Evolutionary conservation across 2,113 vertebrate genomes (phyloP), one percentile per base, ranked within the genome.

Genomic region (Illadopsis cleaveri): DNA sequence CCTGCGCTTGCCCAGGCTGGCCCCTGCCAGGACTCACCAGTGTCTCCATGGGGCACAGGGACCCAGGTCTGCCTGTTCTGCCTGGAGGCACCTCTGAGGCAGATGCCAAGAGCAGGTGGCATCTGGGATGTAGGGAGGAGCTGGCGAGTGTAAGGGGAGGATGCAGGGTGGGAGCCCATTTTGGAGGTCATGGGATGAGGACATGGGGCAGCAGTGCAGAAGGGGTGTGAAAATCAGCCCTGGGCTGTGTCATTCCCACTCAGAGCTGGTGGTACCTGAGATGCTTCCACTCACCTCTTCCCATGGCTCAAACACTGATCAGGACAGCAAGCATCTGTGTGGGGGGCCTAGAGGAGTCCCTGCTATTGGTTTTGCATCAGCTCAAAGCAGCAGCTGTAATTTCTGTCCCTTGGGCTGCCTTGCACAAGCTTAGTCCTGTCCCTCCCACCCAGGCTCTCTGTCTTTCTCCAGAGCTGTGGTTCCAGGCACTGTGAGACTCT

Each of bases 151-250:
- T 51, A 33, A 80, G 11, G 20, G 53, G 19, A 83, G 19, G 42
- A 45, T 20, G 45, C 27, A 60, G 21, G 23, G 50, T 68, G 17
- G 9, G 12, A 85, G 15, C 22, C 25, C 70, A 6, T 61, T n/a
- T 54, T 38, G 76, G n/a, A 91, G 11, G 6, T 48, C 10, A 6
- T 48, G 15, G 7, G 24, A 42, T 62, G 56, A 87, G 24, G 62
- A 79, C 0, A 5, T 30, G 31, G 38, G 10, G 47, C n/a, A 11
- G 27, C 0, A 1, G 31, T 2, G 6, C 4, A 2, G 60, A 78
- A 64, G 18, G 11, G 2, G 3, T 64, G 31, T 81, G 89, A 86
- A 91, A 92, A 82, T 84, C n/a, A 79, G 22, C 53, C 45, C 31
- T 2, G 3, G 40, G 62, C 22, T 5, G 2, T 78, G 40, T 44